phyloP scores from a whole-genome alignment of 2,888 invertebrate genomes.

The Athalia cordata region DNA sequence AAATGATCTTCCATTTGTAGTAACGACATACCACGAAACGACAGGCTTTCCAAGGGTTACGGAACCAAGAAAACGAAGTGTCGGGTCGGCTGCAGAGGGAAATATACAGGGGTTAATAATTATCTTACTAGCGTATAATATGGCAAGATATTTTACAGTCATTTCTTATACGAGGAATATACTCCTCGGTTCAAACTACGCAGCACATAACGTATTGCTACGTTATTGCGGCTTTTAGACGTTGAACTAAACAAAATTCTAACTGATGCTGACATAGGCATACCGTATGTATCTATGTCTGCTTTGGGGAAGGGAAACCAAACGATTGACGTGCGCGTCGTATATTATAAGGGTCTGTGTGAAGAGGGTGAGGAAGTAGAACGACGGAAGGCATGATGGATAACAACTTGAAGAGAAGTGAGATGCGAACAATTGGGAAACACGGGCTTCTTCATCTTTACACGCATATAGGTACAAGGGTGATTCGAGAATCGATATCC shows the following conservation, averaged over 20 bases:
- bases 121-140: too few species aligned
- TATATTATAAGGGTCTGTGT: too few species aligned
- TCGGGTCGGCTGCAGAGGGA: slow-evolving; percentile 77
- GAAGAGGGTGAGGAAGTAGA: not conserved
- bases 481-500: slow-evolving; percentile 21
- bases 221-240: too few species aligned
- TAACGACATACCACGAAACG: slow-evolving; percentile 64
- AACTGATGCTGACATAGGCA: too few species aligned
- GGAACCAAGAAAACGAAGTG: slow-evolving; percentile 78
- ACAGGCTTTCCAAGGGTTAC: slow-evolving; percentile 76
- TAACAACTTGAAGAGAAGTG: not conserved
- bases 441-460: slow-evolving; percentile 4
- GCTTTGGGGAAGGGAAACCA: not conserved
- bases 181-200: too few species aligned
- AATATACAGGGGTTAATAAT: not conserved
- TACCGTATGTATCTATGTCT: not conserved
- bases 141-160: too few species aligned
- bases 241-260: too few species aligned
- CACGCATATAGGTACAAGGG: not conserved
- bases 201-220: too few species aligned
- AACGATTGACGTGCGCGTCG: not conserved
- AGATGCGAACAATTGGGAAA: slow-evolving; percentile 3
- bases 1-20: slow-evolving; percentile 72
- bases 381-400: not conserved
- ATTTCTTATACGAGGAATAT: too few species aligned